Conservation (phyloP, 2,888 invertebrate genomes). For the Myopa testacea region DNA sequence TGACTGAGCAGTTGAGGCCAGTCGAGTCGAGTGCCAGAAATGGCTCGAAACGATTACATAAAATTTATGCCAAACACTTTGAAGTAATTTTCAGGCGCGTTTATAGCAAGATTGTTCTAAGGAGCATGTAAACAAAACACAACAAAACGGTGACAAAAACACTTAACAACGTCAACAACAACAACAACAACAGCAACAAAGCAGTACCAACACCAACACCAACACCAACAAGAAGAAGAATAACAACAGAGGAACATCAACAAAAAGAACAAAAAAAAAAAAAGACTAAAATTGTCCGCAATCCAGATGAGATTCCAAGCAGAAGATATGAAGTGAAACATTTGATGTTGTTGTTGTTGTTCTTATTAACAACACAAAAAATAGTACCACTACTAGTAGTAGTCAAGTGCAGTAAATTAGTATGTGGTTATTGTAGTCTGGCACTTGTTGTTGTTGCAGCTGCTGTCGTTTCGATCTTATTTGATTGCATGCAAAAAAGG, state of each 20-base stretch:
- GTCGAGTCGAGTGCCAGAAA: conserved; percentile 51
- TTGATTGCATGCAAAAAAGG: background rate
- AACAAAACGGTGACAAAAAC: background rate
- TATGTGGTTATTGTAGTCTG: background rate
- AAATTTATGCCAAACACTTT: conserved; percentile 65
- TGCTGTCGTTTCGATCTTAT: background rate
- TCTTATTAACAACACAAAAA: background rate
- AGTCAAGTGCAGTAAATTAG: background rate
- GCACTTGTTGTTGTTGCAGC: background rate
- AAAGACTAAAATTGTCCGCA: no score
- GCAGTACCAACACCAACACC: background rate
- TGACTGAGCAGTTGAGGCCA: background rate
- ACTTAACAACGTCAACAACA: background rate
- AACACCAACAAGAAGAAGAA: background rate
- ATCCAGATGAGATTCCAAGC: no score
- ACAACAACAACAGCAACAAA: background rate
- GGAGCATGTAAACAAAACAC: background rate
- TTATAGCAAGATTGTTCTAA: conserved; percentile 20
- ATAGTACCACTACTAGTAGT: background rate
- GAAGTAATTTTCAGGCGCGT: conserved; percentile 59
- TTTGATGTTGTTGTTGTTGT: background rate
- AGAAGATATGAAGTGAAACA: background rate
- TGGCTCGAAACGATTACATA: conserved; percentile 66
- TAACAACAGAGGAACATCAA: background rate
- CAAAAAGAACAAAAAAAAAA: background rate